Base-by-base conservation (phyloP, 2,113 vertebrate genomes). In the Vombatus ursinus region DNA sequence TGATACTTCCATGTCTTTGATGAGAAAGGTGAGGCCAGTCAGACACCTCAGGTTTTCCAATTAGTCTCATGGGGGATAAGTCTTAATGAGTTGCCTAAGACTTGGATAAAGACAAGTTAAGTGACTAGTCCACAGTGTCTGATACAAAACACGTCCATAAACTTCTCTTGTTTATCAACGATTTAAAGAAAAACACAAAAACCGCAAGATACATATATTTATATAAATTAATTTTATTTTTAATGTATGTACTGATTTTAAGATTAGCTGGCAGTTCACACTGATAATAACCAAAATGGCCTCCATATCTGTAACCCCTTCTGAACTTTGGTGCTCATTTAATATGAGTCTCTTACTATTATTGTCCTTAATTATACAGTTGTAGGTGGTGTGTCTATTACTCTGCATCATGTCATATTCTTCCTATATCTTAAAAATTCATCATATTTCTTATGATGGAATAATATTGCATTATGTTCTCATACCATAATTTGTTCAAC, bases 1-100 rank as follows among this genome's bases (percentile, higher is more conserved):
- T n/a, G n/a, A n/a, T 44, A 90, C 12, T 95, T 93, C 47, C 24
- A 93, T 54, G 92, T 95, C 37, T 93, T 12, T 50, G 84, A 90
- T 90, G 89, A 93, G 92, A 90, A 93, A 95, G 92, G 89, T 95
- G 51, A 92, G 31, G 48, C 19, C 44, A 9, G 37, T 93, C 92
- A 53, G 25, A 91, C 31, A 16, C 89, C 48, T 51, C 31, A 77
- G 47, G 90, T 57, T 52, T 91, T 54, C 3, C 52, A 48, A 25
- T 49, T 26, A 49, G 47, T 8, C 52, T 53, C 16, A 4, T 54
- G 25, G 53, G 26, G 53, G 53, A 54, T 25, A 54, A 54, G 25
- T 54, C 53, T 54, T 54, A 53, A 4, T 53, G 52, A 53, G 25
- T 26, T 54, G 25, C 25, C 25, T 1, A 54, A 54, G 53, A 54